Conservation (phyloP, 2,888 invertebrate genomes). For the Dryomyza anilis region DNA sequence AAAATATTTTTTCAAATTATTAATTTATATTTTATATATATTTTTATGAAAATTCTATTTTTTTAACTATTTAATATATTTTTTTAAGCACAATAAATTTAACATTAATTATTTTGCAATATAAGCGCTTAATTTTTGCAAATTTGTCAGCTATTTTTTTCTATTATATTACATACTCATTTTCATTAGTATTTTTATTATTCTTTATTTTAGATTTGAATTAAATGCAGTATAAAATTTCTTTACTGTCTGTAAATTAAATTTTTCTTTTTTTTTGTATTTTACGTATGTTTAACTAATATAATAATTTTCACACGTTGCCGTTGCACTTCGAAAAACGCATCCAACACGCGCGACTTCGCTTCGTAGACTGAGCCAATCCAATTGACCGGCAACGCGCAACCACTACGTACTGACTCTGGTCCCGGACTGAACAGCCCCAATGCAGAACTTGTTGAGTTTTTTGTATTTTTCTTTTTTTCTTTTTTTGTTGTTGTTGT, state of each 20-base stretch:
- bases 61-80: no score
- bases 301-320: no score
- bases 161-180: not conserved
- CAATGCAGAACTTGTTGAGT: constrained; percentile 25
- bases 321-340: constrained; percentile 25
- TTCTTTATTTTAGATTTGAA: not conserved
- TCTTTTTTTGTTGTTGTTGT: not conserved
- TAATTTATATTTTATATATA: constrained; percentile 22
- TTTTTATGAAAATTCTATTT: not conserved
- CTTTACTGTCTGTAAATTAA: not conserved
- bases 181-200: not conserved
- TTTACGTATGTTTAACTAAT: constrained; percentile 41
- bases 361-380: constrained; percentile 44
- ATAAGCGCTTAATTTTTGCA: no score
- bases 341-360: constrained; percentile 50
- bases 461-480: not conserved
- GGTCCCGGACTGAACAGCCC: constrained; percentile 4
- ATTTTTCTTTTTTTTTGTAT: constrained; percentile 1
- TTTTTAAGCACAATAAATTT: no score
- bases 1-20: not conserved
- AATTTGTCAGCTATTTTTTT: no score
- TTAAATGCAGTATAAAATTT: not conserved
- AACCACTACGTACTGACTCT: not conserved
- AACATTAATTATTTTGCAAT: not conserved
- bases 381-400: constrained; percentile 31